A percentile compares a stretch with the other conserved stretches of the same genome.
phyloP scores from a whole-genome alignment of 2,888 invertebrate genomes.

The Blera fallax region DNA sequence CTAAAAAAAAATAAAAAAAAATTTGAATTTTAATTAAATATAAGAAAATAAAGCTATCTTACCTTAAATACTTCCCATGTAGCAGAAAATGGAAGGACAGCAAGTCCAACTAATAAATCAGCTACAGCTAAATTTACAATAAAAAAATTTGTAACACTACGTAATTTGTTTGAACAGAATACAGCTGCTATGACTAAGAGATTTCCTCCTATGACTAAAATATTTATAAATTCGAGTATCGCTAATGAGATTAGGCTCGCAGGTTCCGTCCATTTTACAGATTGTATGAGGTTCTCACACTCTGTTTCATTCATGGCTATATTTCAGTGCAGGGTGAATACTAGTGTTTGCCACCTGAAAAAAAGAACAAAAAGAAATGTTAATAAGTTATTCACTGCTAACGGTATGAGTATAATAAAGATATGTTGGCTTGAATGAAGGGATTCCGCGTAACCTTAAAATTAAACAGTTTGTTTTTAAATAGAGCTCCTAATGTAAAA shows the following conservation, averaged over 20 bases:
- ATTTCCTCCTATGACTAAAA: slow-evolving; percentile 94
- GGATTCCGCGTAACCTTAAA: too few species aligned
- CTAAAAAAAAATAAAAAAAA: slow-evolving; percentile 80
- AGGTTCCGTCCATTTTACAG: slow-evolving; percentile 92
- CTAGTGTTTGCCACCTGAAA: slow-evolving; percentile 80
- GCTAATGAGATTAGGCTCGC: slow-evolving; percentile 89
- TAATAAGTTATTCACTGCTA: not conserved
- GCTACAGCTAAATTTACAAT: slow-evolving; percentile 98
- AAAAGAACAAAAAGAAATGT: slow-evolving; percentile 34
- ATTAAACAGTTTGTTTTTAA: too few species aligned
- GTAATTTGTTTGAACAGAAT: slow-evolving; percentile 93
- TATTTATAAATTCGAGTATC: slow-evolving; percentile 91
- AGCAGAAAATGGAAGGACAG: slow-evolving; percentile 97
- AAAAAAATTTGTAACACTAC: slow-evolving; percentile 97
- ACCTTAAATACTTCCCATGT: slow-evolving; percentile 96
- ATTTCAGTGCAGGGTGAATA: slow-evolving; percentile 79
- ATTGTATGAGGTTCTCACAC: slow-evolving; percentile 90
- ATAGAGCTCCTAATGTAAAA: too few species aligned
- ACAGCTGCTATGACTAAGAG: slow-evolving; percentile 96
- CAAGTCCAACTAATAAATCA: slow-evolving; percentile 96
- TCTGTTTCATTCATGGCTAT: slow-evolving; percentile 90
- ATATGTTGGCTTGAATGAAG: too few species aligned
- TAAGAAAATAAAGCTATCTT: slow-evolving; percentile 68
- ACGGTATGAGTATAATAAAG: too few species aligned
- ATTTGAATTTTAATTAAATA: not conserved